Evolutionary conservation across 1,140 invertebrate species (phyloP), one percentile per base, ranked within the genome.

Genomic region (Gryllus bimaculatus): DNA sequence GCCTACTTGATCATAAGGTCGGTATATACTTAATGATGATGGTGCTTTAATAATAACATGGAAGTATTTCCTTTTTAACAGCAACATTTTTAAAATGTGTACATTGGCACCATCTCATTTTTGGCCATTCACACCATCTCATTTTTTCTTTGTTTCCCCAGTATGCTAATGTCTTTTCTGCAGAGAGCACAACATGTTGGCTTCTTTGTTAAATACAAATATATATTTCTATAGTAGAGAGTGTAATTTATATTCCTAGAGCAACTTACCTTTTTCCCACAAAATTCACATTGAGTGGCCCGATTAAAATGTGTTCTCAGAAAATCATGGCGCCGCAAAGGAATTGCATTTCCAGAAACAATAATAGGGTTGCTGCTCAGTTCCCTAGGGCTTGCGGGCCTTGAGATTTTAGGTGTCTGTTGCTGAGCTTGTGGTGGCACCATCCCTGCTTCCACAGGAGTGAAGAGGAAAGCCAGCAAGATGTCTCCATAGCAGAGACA

Each of bases 401-500:
- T 66, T 0, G 54, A 66, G 10, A 66, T 13, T 66, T 18, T 10
- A 13, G 10, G 54, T 2, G 54, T 13, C 3, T 18, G 10, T 13
- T 66, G 10, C 18, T 10, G 54, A 10, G 18, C 10, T 10, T 66
- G 54, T 3, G 18, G 10, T 66, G 10, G 54, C 18, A 18, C 18
- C 10, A 18, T 66, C 7, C 54, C 54, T 66, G 54, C 10, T 66
- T 66, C 54, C 10, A 13, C 20, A 8, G 76, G 86, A 77, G 88
- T 86, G 92, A 93, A 95, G 49, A 90, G 87, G 85, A 97, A 96
- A n/a, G 92, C 93, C 0, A 98, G 86, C 7, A 95, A 88, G 73
- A 96, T 91, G 84, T 97, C 96, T 4, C 96, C 96, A 83, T 94
- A 96, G 84, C 96, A 98, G 12, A 97, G 88, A 48, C 91, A 92